Evolutionary conservation across 2,888 invertebrate genomes (phyloP), one percentile per base, ranked within the genome.

Genomic region (Neuroscelio doddi): DNA sequence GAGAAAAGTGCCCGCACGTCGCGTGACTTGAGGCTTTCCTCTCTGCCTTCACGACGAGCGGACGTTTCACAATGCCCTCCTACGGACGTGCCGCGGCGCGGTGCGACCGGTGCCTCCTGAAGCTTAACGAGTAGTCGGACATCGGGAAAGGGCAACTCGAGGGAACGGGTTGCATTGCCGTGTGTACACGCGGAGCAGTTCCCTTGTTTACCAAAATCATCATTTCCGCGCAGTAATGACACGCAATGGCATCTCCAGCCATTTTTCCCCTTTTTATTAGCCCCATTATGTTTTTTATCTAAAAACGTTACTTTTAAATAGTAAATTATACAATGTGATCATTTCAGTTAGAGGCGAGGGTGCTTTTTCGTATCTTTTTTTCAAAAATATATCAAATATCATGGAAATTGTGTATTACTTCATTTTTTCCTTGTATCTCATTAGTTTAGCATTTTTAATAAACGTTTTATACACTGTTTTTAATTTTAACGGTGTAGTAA

Each of bases 11-110:
- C 39, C 49, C 45, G 61, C 52, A 61, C 61, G 65, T 65, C 56
- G 65, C 65, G 65, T 65, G 65, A 65, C 65, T 64, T 47, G 51
- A 44, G 52, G 41, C 50, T 65, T 65, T 50, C 61, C 47, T 51
- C 15, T 41, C n/a, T 39, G 53, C 55, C 51, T 38, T 47, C 46
- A 7, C 39, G n/a, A n/a, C n/a, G 41, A 42, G 38, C 32, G 52
- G 49, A 39, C 46, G 47, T 34, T 42, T 41, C 63, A 34, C 57
- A 52, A 47, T 57, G 52, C 64, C 49, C 52, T 50, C 32, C 36
- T 45, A 14, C 29, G 41, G 21, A 41, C 24, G 47, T 17, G 42
- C 29, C 30, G 50, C 45, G 62, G 38, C 17, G 39, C 26, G 7
- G 26, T 24, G 17, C 42, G 16, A 17, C n/a, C n/a, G 10, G 30